A percentile compares a stretch with the other conserved stretches of the same genome.
Evolutionary conservation across 2,113 vertebrate genomes (phyloP).

Genomic region (Scomber colias): DNA sequence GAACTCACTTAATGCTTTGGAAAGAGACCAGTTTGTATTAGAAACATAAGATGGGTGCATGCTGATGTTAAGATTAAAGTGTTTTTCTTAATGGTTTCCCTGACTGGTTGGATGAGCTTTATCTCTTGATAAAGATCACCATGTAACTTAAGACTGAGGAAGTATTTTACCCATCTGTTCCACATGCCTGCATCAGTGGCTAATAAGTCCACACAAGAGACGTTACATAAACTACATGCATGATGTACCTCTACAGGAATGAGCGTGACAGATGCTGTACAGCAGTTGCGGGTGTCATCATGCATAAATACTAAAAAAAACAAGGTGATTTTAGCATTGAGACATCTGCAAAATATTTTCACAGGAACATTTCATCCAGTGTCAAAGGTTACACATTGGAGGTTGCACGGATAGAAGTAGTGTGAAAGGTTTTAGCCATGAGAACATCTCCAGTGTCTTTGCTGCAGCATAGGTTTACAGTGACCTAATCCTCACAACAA

Average conservation of each 20-base stretch:
- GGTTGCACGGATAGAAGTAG: neutral
- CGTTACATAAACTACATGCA: neutral
- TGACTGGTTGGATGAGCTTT: neutral
- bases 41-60: too few relatives aligned
- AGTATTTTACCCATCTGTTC: neutral
- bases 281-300: neutral
- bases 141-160: neutral
- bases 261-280: neutral
- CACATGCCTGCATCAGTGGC: neutral
- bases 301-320: neutral
- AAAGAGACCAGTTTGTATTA: too few relatives aligned
- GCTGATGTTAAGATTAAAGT: neutral
- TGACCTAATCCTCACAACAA: constrained; percentile 71
- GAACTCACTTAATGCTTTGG: too few relatives aligned
- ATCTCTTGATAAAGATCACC: constrained; percentile 2
- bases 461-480: constrained; percentile 49
- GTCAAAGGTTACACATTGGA: constrained; percentile 4
- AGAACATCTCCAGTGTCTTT: constrained; percentile 45
- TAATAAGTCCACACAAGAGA: neutral
- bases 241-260: neutral
- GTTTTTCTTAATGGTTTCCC: neutral
- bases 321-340: neutral
- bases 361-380: constrained; percentile 5
- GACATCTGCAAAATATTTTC: constrained; percentile 10
- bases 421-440: constrained; percentile 19